A percentile compares a stretch with the other conserved stretches of the same genome.
Evolutionary conservation across 2,888 invertebrate species (phyloP).

Genomic region (Rotaria sp.): DNA sequence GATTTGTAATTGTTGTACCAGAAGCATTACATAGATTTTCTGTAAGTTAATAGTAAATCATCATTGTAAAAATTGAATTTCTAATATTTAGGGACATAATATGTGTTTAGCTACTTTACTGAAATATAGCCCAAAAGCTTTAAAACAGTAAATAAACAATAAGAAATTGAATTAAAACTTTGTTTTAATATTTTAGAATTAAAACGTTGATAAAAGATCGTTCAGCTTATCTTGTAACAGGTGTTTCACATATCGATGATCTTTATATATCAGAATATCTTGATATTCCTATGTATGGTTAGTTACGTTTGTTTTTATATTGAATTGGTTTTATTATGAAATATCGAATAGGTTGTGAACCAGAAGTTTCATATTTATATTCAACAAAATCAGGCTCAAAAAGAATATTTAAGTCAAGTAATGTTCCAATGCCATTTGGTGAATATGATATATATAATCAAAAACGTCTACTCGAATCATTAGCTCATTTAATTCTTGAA

Average conservation of each 20-base stretch:
- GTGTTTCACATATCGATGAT: constrained; percentile 53
- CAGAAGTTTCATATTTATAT: constrained; percentile 52
- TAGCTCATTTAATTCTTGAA: constrained; percentile 54
- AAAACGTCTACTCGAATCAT: constrained; percentile 53
- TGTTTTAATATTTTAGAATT: constrained; percentile 42
- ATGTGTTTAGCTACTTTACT: constrained; percentile 54
- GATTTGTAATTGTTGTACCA: constrained; percentile 54
- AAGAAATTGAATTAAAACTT: background rate
- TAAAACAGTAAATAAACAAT: constrained; percentile 44
- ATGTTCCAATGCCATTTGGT: constrained; percentile 51
- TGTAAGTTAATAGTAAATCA: constrained; percentile 45
- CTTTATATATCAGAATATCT: constrained; percentile 51
- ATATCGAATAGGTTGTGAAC: constrained; percentile 45
- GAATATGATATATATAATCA: constrained; percentile 54
- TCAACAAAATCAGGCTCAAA: constrained; percentile 55
- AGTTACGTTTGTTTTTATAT: background rate
- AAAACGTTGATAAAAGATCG: constrained; percentile 51
- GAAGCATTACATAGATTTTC: constrained; percentile 54
- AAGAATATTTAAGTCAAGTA: constrained; percentile 52
- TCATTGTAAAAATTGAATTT: constrained; percentile 23
- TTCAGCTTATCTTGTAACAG: constrained; percentile 53
- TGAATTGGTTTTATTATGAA: background rate
- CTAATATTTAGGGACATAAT: constrained; percentile 48
- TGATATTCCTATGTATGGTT: constrained; percentile 49
- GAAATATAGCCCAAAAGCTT: constrained; percentile 53